Evolutionary conservation across 2,888 invertebrate species (phyloP).

Genomic region (Ectobius pallidus): DNA sequence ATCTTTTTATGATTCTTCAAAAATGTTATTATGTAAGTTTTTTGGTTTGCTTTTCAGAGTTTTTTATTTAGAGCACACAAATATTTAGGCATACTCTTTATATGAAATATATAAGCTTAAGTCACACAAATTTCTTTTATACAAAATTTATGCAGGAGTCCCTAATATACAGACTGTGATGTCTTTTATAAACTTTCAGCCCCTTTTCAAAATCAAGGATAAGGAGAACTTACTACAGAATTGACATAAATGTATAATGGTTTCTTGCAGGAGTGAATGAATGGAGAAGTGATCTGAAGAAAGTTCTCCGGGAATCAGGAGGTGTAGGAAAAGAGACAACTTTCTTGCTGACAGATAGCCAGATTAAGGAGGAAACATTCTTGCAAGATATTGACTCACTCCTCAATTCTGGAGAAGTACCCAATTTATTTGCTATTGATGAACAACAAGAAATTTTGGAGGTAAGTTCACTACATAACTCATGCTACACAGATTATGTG

Average conservation of each 20-base stretch:
- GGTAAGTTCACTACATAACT: slow-evolving; percentile 52
- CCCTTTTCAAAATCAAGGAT: too few species aligned
- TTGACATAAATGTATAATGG: background rate
- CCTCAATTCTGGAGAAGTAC: slow-evolving; percentile 85
- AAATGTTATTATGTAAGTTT: too few species aligned
- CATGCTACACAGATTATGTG: background rate
- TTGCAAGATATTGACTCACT: slow-evolving; percentile 84
- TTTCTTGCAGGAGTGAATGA: slow-evolving; percentile 61
- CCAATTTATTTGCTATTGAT: slow-evolving; percentile 81
- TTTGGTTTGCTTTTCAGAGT: too few species aligned
- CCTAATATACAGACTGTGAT: too few species aligned
- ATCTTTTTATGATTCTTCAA: too few species aligned
- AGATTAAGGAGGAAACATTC: slow-evolving; percentile 81
- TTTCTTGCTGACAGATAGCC: slow-evolving; percentile 80
- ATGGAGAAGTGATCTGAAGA: slow-evolving; percentile 84
- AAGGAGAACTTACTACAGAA: background rate
- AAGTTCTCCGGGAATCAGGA: slow-evolving; percentile 68
- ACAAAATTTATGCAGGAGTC: too few species aligned
- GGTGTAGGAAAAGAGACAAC: slow-evolving; percentile 74
- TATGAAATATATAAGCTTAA: too few species aligned
- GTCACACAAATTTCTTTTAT: too few species aligned
- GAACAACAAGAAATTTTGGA: slow-evolving; percentile 87
- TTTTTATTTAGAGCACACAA: too few species aligned
- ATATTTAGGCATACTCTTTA: too few species aligned
- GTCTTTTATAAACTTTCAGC: too few species aligned